Base-by-base conservation (phyloP, 2,888 invertebrate species). In the Drosophila subsilvestris region DNA sequence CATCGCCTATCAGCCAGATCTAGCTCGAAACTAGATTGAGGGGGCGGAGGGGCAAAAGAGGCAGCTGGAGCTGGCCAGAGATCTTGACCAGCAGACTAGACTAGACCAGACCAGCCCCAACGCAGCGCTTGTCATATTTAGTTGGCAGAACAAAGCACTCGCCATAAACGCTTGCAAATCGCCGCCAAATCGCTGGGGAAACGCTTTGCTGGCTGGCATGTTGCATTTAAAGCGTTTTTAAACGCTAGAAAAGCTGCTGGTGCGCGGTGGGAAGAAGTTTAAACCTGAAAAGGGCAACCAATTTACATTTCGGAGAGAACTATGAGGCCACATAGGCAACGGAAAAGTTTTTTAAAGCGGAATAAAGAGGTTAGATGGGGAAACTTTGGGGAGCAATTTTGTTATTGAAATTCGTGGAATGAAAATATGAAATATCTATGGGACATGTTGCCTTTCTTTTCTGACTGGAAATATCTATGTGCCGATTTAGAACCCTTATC, bases 131-230 rank as follows among this genome's bases (percentile, higher is more conserved):
- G 82, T 83, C 82, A 86, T 86, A 83, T 83, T 83, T 76, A 72
- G 73, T 77, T 83, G 81, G 84, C 83, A 83, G 58, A 83, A 86
- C 86, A 82, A 82, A 83, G 86, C 72, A 45, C 49, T 78, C 58
- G 51, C 82, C 82, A 82, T 71, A 86, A 82, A 62, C 62, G 79
- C 72, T 77, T 83, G 77, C 60, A 72, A 74, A 77, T 76, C 79
- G 71, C 62, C 50, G 45, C 48, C 55, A 69, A 74, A 77, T 71
- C 79, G 74, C 63, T 37, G 47, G 72, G 73, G 65, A 69, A 70
- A 57, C 48, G 54, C 63, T 55, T 55, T 72, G 72, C 72, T 72
- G 42, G 59, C 55, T 50, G 51, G 47, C 65, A 45, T 59, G 51
- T 66, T 72, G 51, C 18, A 59, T 71, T 63, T 58, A 63, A 72